These are phyloP conservation scores for Anarrhichthys ocellatus DNA, from an alignment of 2,113 vertebrate genomes.

Conservation along the genomic window DNA sequence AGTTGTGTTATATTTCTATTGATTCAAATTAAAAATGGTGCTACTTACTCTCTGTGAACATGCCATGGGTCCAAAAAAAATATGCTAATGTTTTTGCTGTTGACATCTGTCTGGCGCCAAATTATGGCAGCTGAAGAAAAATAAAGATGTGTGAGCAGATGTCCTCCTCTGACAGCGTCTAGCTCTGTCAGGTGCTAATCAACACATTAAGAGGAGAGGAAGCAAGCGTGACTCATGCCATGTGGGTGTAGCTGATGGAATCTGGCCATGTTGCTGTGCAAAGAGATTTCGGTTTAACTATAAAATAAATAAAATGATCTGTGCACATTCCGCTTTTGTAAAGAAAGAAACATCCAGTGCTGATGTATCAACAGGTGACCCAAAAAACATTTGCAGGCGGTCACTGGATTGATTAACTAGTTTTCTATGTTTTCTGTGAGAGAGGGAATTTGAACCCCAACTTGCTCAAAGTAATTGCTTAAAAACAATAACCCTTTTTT, in stretches of 20 bases:
- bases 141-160: conserved; percentile 63
- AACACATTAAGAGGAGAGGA: conserved; percentile 55
- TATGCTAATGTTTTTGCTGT: conserved; percentile 25
- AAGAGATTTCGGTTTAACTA: conserved; percentile 41
- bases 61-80: conserved; percentile 6
- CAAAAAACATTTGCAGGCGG: conserved; percentile 3
- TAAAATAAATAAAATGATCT: conserved; percentile 22
- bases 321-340: background rate
- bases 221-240: conserved; percentile 52
- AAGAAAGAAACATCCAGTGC: background rate
- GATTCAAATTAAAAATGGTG: background rate
- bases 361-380: background rate
- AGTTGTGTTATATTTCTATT: background rate
- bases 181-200: conserved; percentile 75
- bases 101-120: conserved; percentile 50
- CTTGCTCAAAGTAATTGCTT: background rate
- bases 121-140: conserved; percentile 57
- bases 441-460: background rate
- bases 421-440: background rate
- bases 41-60: background rate
- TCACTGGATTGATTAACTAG: conserved; percentile 14
- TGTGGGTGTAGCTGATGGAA: conserved; percentile 57
- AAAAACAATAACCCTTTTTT: conserved; percentile 14
- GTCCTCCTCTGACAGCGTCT: conserved; percentile 61
- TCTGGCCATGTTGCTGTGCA: conserved; percentile 27